Evolutionary conservation across 2,888 invertebrate species (phyloP), one percentile per base, ranked within the genome.

Genomic region (Noctua pronuba): DNA sequence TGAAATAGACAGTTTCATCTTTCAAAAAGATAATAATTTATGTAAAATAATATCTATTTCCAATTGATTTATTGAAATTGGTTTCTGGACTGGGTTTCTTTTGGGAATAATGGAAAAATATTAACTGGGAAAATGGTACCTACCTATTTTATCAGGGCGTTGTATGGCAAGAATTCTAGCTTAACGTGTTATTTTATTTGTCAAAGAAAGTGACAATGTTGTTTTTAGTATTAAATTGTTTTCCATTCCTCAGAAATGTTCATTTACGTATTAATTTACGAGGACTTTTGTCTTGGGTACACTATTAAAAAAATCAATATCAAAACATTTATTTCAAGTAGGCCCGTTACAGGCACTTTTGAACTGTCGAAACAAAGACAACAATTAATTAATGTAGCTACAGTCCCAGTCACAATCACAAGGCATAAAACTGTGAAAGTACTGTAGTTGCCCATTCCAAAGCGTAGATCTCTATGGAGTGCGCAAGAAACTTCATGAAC

Each of bases 41-140:
- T 52, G 68, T 60, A 69, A 69, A 11, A 35, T n/a, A 68, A 65
- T 31, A 58, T 28, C 11, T 10, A 46, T 66, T 80, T 60, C 69
- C 66, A 73, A 66, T 73, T 69, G n/a, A 38, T 69, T 52, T 73
- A 68, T 21, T n/a, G 44, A 41, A 73, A 69, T 66, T 70, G 69
- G 38, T 38, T 60, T 35, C 55, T 65, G 44, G 31, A 1, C 13
- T 28, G 41, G 18, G 3, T 52, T 52, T 21, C 16, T 80, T 35
- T 41, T 13, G 16, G 18, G 13, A 69, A 65, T 52, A 80, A 68
- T 41, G 38, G 21, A 66, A 68, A 79, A n/a, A 38, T 16, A 67
- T n/a, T 49, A 71, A 71, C 66, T 49, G 24, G 35, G 67, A 49
- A 24, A 38, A 11, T 67, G 38, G 38, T 46, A 5, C 5, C 21